These are phyloP conservation scores for Meles meles DNA, from an alignment of 2,113 vertebrate genomes.

Conservation along the genomic window DNA sequence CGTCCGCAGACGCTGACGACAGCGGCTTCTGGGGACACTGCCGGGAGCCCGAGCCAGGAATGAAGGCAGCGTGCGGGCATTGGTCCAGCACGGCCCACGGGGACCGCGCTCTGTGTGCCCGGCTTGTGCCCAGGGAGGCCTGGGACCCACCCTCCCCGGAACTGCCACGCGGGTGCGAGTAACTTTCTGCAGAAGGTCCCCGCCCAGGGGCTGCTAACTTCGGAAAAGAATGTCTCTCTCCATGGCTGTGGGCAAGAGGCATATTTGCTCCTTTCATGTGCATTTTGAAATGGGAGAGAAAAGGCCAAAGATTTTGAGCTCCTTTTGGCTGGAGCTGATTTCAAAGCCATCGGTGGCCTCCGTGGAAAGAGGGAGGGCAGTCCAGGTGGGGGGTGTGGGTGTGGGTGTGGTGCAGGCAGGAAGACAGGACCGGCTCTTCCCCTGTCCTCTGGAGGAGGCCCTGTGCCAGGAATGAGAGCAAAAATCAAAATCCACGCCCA, in stretches of 20 bases:
- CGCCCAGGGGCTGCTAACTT: neutral
- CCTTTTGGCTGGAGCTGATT: rapidly evolving
- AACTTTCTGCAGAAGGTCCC: too few species aligned
- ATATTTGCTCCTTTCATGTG: rapidly evolving
- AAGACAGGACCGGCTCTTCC: neutral
- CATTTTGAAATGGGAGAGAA: neutral
- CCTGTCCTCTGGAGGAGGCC: neutral
- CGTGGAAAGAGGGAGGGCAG: neutral
- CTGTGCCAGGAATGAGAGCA: constrained; percentile 12
- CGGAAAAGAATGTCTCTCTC: rapidly evolving
- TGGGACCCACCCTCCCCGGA: rapidly evolving
- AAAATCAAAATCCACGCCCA: constrained; percentile 56
- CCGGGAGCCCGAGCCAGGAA: constrained; percentile 49
- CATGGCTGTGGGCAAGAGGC: rapidly evolving
- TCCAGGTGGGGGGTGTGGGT: neutral
- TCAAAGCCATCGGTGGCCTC: rapidly evolving
- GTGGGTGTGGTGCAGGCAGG: neutral
- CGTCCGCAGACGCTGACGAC: constrained; percentile 34
- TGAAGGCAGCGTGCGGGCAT: rapidly evolving
- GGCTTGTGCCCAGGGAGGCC: rapidly evolving
- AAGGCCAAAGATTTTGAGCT: neutral
- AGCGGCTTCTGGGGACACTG: constrained; percentile 54
- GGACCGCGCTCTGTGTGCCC: rapidly evolving
- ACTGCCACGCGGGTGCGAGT: rapidly evolving
- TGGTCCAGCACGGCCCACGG: neutral